phyloP scores from a whole-genome alignment of 2,797 vertebrate species.

The Australoheros facetus region DNA sequence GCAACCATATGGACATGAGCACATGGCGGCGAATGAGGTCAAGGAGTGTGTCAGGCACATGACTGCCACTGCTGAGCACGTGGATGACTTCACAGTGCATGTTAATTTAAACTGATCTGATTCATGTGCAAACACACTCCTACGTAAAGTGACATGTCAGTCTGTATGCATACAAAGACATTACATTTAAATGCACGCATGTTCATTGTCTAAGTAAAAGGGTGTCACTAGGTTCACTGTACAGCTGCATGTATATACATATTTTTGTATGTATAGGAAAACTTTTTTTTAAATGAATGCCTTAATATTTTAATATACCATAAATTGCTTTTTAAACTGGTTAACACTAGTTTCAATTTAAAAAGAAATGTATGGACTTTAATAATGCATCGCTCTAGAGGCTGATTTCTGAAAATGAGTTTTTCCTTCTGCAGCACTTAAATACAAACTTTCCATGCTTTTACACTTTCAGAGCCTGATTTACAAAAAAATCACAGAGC shows the following conservation, averaged over 20 bases:
- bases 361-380: not conserved
- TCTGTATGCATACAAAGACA: not conserved
- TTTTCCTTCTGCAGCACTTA: too few species aligned
- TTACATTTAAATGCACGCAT: not conserved
- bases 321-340: not conserved
- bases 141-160: not conserved
- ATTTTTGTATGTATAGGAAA: not conserved
- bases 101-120: slow-evolving; percentile 42
- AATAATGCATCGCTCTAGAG: not conserved
- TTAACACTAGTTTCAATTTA: not conserved
- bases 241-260: not conserved
- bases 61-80: slow-evolving; percentile 52
- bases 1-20: slow-evolving; percentile 24
- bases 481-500: too few species aligned
- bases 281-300: not conserved
- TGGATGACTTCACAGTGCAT: slow-evolving; percentile 44
- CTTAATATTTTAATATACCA: not conserved
- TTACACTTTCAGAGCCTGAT: too few species aligned
- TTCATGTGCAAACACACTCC: slow-evolving; percentile 25
- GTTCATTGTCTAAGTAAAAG: not conserved
- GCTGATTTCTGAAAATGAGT: too few species aligned
- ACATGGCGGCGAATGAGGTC: not conserved
- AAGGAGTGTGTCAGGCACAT: slow-evolving; percentile 59
- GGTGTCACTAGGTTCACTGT: not conserved
- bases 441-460: too few species aligned